phyloP scores from a whole-genome alignment of 2,888 invertebrate genomes.

The Aspidiotus destructor region DNA sequence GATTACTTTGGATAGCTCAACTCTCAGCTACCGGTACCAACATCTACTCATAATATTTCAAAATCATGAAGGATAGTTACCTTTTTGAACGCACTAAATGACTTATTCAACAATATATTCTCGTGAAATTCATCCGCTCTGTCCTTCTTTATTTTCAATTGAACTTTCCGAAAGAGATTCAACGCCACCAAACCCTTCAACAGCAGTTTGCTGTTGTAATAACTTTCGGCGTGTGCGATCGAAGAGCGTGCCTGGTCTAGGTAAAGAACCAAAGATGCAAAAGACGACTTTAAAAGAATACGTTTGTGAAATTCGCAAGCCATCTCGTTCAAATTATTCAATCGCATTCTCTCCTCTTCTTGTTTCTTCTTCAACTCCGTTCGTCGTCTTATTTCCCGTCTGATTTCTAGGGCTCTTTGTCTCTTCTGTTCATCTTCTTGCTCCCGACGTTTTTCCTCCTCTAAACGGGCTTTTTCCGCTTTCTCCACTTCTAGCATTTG shows the following conservation, averaged over 20 bases:
- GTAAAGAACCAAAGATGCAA: slow-evolving; percentile 12
- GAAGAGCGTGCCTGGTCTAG: not conserved
- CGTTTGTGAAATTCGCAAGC: slow-evolving; percentile 13
- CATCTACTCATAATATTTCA: not conserved
- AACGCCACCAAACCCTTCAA: slow-evolving; percentile 20
- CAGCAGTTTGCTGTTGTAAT: slow-evolving; percentile 30
- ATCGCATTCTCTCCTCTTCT: slow-evolving; percentile 22
- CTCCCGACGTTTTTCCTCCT: slow-evolving; percentile 14
- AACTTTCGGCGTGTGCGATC: slow-evolving; percentile 27
- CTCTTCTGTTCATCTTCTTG: slow-evolving; percentile 21
- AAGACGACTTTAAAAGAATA: slow-evolving; percentile 1
- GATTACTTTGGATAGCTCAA: too few relatives aligned
- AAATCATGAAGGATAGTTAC: not conserved
- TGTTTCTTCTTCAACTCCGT: slow-evolving; percentile 19
- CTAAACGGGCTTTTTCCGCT: slow-evolving; percentile 14
- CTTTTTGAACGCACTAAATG: slow-evolving; percentile 11
- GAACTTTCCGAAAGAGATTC: slow-evolving; percentile 17
- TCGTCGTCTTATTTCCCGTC: slow-evolving; percentile 13
- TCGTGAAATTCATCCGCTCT: slow-evolving; percentile 18
- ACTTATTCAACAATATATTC: slow-evolving; percentile 9
- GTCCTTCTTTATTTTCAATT: not conserved
- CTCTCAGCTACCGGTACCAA: too few relatives aligned
- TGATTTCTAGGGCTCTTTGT: slow-evolving; percentile 14
- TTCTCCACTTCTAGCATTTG: slow-evolving; percentile 19
- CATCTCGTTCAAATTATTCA: slow-evolving; percentile 16